Evolutionary conservation across 1,140 invertebrate species (phyloP), one percentile per base, ranked within the genome.

Genomic region (Cryptotermes secundus): DNA sequence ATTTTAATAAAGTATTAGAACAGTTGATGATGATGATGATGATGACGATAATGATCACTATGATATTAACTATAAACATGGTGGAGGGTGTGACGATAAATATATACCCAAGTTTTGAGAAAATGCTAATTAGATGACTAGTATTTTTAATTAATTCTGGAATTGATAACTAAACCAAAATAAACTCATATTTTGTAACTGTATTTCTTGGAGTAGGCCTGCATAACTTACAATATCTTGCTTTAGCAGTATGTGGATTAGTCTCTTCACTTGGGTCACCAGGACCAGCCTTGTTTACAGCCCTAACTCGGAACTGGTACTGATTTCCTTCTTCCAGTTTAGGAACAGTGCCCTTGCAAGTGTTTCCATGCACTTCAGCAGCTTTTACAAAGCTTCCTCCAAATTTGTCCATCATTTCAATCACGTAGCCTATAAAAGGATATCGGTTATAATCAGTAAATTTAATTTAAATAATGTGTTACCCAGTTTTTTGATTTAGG

Each of bases 231-330:
- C 96, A 90, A 92, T 94, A 97, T 89, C 96, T 93, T 34, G 98
- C 95, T 89, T 99, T 99, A 81, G 98, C 98, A n/a, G 95, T 96
- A 88, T 99, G 97, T 89, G 97, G 96, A 89, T 96, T 96, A 49
- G 97, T 99, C 83, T 97, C 94, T 88, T 99, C 96, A 72, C 97
- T 98, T 14, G 99, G 97, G 88, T 99, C 97, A 34, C 98, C 98
- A 81, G 94, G 94, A 79, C 99, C 99, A 53, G 98, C 98, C 90
- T 99, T 99, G 90, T 99, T 99, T 0, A 98, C 92, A 65, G 99
- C 99, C 80, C 95, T 91, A 2, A 99, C 95, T 84, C 99, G 92
- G 92, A 99, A 99, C 91, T 99, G 96, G 88, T 98, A 98, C 87
- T 97, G 96, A 88, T 98, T 96, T 34, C 98, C 98, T 90, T 98